Base-by-base conservation (phyloP, 1,140 invertebrate genomes). In the Bombus pyrosoma region DNA sequence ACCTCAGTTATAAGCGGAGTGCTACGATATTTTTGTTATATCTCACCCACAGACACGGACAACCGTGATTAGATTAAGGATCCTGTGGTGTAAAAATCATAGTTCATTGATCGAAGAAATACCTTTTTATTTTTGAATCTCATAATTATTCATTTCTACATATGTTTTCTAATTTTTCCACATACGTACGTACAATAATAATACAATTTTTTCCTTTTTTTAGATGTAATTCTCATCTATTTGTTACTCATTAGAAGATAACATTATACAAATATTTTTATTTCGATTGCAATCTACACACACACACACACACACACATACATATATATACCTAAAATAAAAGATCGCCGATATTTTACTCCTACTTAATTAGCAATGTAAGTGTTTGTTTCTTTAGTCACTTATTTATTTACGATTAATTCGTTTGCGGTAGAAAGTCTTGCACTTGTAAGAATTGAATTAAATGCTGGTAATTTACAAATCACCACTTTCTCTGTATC, bases 401-500 rank as follows among this genome's bases (percentile, higher is more conserved):
- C 0, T 59, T 59, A n/a, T 62, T 62, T 13, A 62, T 62, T 62
- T n/a, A n/a, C 28, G 28, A 28, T 12, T 62, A 28, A 12, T 1
- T 62, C 5, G 59, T 62, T 62, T 62, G 59, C 12, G 13, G 28
- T 62, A 62, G 59, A n/a, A 66, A 18, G 64, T 1, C 28, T 47
- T 47, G 4, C 0, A 34, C 9, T 9, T 47, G 3, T 12, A 22
- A 1, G 41, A 32, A 32, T 1, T 3, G n/a, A 18, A 34, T 47
- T 10, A 12, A 74, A 59, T 6, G 34, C n/a, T 22, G 32, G 0
- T 18, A 39, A 57, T 59, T 76, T 37, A 37, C 25, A 10, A 25
- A 74, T 74, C 32, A 74, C 22, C 53, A 25, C 47, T 76, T 76
- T 76, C 74, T 59, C 74, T 76, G 4, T 75, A 37, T 37, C 47